These are phyloP conservation scores for Harpalus rufipes DNA, from an alignment of 2,888 invertebrate species.

Conservation along the genomic window DNA sequence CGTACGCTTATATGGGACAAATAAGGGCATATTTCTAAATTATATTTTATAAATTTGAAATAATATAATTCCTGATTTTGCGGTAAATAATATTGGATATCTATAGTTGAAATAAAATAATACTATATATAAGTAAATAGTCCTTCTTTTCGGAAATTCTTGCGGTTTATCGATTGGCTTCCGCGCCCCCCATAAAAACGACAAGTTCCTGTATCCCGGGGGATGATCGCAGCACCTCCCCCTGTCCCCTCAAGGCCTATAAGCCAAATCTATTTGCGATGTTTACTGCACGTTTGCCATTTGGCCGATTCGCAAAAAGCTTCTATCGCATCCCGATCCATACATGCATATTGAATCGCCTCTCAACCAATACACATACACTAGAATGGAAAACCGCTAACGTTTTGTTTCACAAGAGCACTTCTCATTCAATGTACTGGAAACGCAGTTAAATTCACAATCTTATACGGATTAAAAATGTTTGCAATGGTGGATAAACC, in stretches of 20 bases:
- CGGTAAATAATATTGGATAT: too few relatives aligned
- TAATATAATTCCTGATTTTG: too few relatives aligned
- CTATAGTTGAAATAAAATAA: too few relatives aligned
- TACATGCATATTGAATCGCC: constrained; percentile 54
- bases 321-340: constrained; percentile 14
- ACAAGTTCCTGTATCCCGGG: constrained; percentile 40
- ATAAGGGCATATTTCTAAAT: too few relatives aligned
- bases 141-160: neutral
- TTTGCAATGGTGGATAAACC: neutral
- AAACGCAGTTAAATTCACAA: neutral
- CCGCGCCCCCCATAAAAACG: constrained; percentile 28
- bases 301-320: constrained; percentile 55
- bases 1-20: too few relatives aligned
- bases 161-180: neutral
- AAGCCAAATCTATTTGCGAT: constrained; percentile 48
- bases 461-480: neutral
- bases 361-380: constrained; percentile 4
- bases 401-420: constrained; percentile 27
- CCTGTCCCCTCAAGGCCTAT: constrained; percentile 11
- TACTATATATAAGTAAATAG: too few relatives aligned
- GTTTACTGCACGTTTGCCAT: constrained; percentile 56
- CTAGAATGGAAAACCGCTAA: neutral
- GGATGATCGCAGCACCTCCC: constrained; percentile 20
- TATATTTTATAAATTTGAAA: too few relatives aligned
- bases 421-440: constrained; percentile 43